Base-by-base conservation (phyloP, 2,888 invertebrate genomes). In the Agriopis aurantiaria region DNA sequence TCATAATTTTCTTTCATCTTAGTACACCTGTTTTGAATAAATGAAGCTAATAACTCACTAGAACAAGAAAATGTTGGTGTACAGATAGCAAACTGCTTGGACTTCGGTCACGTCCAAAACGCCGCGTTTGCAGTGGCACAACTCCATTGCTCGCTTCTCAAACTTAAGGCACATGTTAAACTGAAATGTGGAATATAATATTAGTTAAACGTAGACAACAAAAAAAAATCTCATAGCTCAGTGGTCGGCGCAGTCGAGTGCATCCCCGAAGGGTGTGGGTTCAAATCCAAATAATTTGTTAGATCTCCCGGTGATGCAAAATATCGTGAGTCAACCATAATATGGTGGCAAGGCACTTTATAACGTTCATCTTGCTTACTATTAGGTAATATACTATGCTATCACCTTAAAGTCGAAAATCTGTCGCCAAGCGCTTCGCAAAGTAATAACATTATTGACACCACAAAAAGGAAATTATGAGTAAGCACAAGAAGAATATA, bases 41-140 rank as follows among this genome's bases (percentile, higher is more conserved):
- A 40, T 7, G 8, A 11, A 3, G 43, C 40, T 53, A 61, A 57
- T 8, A 45, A 87, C 88, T 84, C 69, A 91, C 91, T 89, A 88
- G 74, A 86, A 89, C 48, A 88, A 78, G 69, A 91, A 90, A 68
- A 91, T 83, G 70, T 80, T 86, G 0, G 88, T 89, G 78, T 91
- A 91, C 11, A 91, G 82, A 45, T 83, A 81, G 72, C 85, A 85
- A 9, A 91, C 82, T 0, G 88, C 83, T 11, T 86, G 82, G 0
- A 90, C 82, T 75, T 91, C 90, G 0, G 85, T 85, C 0, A 89
- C 82, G 60, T 91, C 91, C 53, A 91, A 62, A 14, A 82, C 83
- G 0, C 88, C 87, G 3, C 82, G 80, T 60, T 89, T 90, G 8
- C 89, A 85, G 53, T 82, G 82, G 65, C 89, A 90, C 48, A 89